Conservation (phyloP, 1,140 invertebrate genomes). For the Cylas formicarius region DNA sequence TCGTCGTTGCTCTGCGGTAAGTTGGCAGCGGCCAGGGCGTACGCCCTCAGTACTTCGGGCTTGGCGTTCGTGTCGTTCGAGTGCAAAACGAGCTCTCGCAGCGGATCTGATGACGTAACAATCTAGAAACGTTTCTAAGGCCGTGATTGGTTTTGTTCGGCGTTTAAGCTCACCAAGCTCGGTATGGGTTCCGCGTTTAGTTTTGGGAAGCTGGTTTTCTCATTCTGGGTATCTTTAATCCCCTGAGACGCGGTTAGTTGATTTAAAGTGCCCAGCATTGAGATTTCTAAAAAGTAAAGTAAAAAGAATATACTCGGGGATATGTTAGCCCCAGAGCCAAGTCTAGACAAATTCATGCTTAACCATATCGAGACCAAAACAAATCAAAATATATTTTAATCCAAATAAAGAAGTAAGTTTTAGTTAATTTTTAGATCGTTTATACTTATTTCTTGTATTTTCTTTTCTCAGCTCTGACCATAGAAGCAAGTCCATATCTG, state of each 20-base stretch:
- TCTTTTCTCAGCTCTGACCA: too few relatives aligned
- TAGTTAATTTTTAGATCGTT: too few relatives aligned
- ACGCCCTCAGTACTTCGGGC: conserved; percentile 42
- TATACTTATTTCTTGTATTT: too few relatives aligned
- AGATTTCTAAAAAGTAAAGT: conserved; percentile 14
- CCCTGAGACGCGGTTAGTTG: conserved; percentile 29
- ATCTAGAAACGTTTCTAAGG: neutral
- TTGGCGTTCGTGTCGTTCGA: conserved; percentile 42
- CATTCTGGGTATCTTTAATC: neutral
- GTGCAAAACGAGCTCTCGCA: conserved; percentile 48
- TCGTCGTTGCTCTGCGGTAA: conserved; percentile 37
- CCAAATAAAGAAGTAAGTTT: too few relatives aligned
- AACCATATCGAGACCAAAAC: too few relatives aligned
- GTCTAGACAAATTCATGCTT: too few relatives aligned
- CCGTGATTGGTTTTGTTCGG: conserved; percentile 1
- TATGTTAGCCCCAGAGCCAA: too few relatives aligned
- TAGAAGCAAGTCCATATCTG: too few relatives aligned
- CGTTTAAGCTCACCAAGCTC: too few relatives aligned
- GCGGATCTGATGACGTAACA: conserved; percentile 41
- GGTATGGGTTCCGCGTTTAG: too few relatives aligned
- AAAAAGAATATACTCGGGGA: too few relatives aligned
- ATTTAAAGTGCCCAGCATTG: conserved; percentile 30
- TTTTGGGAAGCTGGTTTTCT: conserved; percentile 1
- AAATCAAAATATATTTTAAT: too few relatives aligned
- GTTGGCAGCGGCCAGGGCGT: conserved; percentile 46